phyloP scores from a whole-genome alignment of 2,113 vertebrate species.

The Parotia lawesii region DNA sequence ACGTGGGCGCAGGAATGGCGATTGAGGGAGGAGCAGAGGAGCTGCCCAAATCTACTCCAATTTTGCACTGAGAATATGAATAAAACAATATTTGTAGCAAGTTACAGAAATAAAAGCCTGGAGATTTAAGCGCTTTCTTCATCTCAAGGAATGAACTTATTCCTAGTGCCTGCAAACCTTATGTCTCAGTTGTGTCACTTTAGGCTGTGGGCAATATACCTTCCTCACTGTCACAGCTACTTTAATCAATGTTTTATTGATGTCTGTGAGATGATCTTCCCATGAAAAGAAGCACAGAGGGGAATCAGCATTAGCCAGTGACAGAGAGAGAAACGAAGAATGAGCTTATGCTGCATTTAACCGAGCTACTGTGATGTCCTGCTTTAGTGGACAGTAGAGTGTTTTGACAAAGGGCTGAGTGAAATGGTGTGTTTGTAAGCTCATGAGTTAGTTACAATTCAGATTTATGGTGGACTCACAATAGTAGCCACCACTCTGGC shows the following conservation, averaged over 20 bases:
- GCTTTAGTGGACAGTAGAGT: background rate
- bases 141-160: background rate
- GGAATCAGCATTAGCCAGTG: background rate
- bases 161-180: fast-evolving
- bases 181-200: background rate
- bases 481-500: background rate
- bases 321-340: background rate
- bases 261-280: background rate
- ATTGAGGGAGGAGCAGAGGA: background rate
- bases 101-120: background rate
- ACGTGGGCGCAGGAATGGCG: fast-evolving
- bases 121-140: background rate
- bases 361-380: background rate
- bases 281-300: background rate
- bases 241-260: background rate
- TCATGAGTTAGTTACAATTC: background rate
- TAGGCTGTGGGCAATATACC: background rate
- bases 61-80: background rate
- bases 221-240: background rate
- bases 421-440: background rate
- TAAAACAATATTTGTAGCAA: background rate
- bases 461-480: background rate
- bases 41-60: background rate
- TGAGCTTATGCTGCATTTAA: background rate
- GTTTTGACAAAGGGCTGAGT: background rate